These are phyloP conservation scores for Drosophila willistoni DNA, from an alignment of 1,140 invertebrate species.

Conservation along the genomic window DNA sequence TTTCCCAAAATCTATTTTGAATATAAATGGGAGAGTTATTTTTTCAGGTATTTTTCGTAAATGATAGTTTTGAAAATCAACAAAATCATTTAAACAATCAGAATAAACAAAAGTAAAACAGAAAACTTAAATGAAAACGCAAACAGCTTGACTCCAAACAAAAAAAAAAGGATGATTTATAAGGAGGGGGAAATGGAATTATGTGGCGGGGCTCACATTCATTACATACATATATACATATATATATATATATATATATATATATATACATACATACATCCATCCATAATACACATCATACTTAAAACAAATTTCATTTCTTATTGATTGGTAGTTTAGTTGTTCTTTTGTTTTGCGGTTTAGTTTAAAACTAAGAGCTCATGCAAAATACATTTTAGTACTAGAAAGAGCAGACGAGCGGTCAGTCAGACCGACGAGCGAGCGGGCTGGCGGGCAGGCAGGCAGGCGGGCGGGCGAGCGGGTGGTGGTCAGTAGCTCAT, in stretches of 20 bases:
- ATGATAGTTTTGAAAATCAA: neutral
- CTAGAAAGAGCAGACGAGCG: neutral
- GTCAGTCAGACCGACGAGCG: too few relatives aligned
- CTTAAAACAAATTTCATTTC: too few relatives aligned
- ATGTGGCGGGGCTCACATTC: neutral
- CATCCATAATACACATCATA: too few relatives aligned
- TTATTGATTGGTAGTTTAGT: neutral
- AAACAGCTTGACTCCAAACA: neutral
- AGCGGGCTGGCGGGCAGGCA: neutral
- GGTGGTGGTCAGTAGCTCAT: neutral
- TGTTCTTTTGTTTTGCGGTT: neutral
- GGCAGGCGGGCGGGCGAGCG: neutral
- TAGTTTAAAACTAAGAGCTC: neutral
- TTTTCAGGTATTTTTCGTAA: neutral
- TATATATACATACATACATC: neutral
- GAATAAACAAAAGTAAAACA: conserved; percentile 9
- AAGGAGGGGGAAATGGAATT: neutral
- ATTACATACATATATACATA: neutral
- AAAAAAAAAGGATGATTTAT: neutral
- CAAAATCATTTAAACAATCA: neutral
- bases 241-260: neutral
- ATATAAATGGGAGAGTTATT: neutral
- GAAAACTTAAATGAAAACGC: neutral
- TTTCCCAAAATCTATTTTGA: neutral
- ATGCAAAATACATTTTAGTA: conserved; percentile 2